Evolutionary conservation across 2,113 vertebrate species (phyloP), one percentile per base, ranked within the genome.

Genomic region (Micronycteris hirsuta): DNA sequence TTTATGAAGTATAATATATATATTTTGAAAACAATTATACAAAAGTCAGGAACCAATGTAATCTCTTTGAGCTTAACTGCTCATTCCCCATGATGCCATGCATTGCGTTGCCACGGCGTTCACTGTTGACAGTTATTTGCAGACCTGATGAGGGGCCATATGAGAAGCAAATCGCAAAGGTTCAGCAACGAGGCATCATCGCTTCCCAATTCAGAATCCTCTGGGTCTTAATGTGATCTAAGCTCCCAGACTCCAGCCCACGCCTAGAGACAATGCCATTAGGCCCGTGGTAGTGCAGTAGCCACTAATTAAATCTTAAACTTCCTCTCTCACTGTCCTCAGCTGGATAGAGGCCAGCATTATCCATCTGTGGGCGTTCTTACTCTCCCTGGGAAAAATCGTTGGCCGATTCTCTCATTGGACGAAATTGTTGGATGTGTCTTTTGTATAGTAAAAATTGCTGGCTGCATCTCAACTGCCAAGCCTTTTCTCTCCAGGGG

Each of bases 401-500:
- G 33, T 54, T 91, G 78, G 63, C 91, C 7, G 1, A 78, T 85
- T 96, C 93, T 95, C 88, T 96, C 84, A n/a, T 26, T 90, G 94
- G 85, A 54, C 33, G 58, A 88, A 96, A 97, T 82, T 49, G 91
- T 58, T 87, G 89, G 67, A 41, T 88, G 31, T 90, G 89, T 96
- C 94, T 96, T 93, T 91, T 82, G 22, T 77, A 63, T 24, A 84
- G 93, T 70, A 94, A 54, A 96, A 93, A 94, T 80, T 45, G 94
- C 93, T 74, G 83, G 83, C 93, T 97, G 80, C 80, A 61, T 97
- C 96, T 97, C 93, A 91, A 85, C 96, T 12, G 16, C 45, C 0
- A 3, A 94, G 96, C 33, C 70, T 93, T 93, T 89, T 95, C 94
- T 97, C 97, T 98, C 95, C 49, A 20, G 91, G 80, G 95, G 95